Evolutionary conservation across 2,888 invertebrate species (phyloP), one percentile per base, ranked within the genome.

Genomic region (Monochamus alternatus): DNA sequence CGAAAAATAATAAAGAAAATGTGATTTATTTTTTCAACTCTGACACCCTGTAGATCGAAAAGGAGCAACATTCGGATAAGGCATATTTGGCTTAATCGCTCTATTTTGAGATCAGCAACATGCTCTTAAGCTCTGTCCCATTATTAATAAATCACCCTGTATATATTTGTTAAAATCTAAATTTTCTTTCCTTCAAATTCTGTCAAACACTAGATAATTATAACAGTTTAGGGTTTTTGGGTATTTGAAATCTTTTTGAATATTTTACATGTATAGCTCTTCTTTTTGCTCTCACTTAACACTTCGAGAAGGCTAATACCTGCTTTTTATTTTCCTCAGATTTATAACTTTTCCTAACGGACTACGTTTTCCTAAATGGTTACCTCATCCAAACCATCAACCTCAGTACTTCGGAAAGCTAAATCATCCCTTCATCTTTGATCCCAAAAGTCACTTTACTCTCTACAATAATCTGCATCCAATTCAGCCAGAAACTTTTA

Each of bases 321-420:
- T 43, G 74, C 76, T 77, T 78, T 79, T 80, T 80, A 63, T 77
- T 77, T 77, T 78, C 74, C 71, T 52, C 71, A 71, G 71, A 71
- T 71, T 71, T 31, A 32, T 71, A 80, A 81, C 77, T 63, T 75
- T 77, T 69, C 81, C 81, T 78, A 80, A 78, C 76, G 83, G 83
- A 74, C 80, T 80, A 62, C 82, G 80, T 67, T 77, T 79, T 60
- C 81, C 81, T 78, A 80, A 78, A 79, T 81, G 83, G 81, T 78
- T 81, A 71, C 76, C 82, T 77, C 81, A 78, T 60, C 73, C 79
- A 75, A 74, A 75, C 67, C 74, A 77, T 31, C 74, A 75, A 75
- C 44, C 59, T 58, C 78, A 78, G 52, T 73, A 67, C 60, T 74
- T 75, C 63, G 75, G 73, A 72, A 72, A 75, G 38, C 38, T 38